phyloP scores from a whole-genome alignment of 1,140 invertebrate species.

The Drosophila kikkawai region DNA sequence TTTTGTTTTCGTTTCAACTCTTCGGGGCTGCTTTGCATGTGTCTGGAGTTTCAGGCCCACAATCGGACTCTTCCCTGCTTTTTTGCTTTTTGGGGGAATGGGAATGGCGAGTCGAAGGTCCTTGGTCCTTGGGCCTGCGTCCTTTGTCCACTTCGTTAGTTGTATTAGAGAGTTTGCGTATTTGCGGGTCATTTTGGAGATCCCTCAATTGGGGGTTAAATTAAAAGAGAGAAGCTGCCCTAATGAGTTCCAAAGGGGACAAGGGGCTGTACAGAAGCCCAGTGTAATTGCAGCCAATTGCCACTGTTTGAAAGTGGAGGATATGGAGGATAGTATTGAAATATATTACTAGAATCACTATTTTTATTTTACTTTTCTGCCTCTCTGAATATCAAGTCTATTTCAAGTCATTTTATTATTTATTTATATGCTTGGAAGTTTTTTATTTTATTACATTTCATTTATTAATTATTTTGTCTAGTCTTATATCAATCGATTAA shows the following conservation, averaged over 20 bases:
- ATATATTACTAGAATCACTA: too few species aligned
- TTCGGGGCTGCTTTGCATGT: constrained; percentile 59
- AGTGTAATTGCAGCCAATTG: constrained; percentile 33
- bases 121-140: constrained; percentile 18
- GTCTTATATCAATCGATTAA: background rate
- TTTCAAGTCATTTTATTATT: too few species aligned
- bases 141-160: constrained; percentile 78
- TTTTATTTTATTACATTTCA: too few species aligned
- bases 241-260: constrained; percentile 30
- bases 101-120: constrained; percentile 8
- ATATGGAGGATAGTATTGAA: too few species aligned
- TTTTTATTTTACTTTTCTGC: too few species aligned
- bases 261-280: background rate
- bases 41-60: constrained; percentile 39
- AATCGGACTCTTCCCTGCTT: constrained; percentile 37
- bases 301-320: background rate
- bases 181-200: constrained; percentile 52
- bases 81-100: background rate
- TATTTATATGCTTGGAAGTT: too few species aligned
- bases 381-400: too few species aligned
- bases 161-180: constrained; percentile 70
- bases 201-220: constrained; percentile 50
- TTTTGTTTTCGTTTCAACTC: constrained; percentile 75
- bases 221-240: constrained; percentile 32
- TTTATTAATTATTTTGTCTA: too few species aligned